Base-by-base conservation (phyloP, 2,797 vertebrate species). In the Hyperoplus immaculatus region DNA sequence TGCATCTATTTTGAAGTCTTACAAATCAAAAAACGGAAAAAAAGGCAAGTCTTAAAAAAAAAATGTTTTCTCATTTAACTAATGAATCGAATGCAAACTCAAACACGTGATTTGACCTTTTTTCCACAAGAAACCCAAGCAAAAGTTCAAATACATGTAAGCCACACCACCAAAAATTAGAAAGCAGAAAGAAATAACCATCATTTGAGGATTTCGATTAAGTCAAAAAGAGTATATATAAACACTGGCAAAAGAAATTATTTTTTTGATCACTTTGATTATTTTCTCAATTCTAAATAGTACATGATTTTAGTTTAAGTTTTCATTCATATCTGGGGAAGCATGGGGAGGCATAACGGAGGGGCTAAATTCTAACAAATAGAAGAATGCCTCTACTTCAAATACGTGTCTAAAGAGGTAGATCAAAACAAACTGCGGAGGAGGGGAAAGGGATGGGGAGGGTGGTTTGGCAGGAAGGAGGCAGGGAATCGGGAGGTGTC, bases 341-440 rank as follows among this genome's bases (percentile, higher is more conserved):
- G 77, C 74, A 60, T 63, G 70, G 83, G 81, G 84, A 82, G 80
- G 81, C 57, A 73, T 81, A 79, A 81, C 79, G 60, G 50, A 59
- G 93, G 94, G 94, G 94, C 38, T 95, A 90, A 90, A 92, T 94
- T 92, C 95, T 93, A 95, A 94, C 91, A 90, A 92, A 94, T 87
- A 93, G 87, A 96, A 96, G 96, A 96, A 97, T 96, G 97, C 96
- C 97, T 97, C 97, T 95, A 97, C 96, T 97, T 97, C 96, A 96
- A 96, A 97, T 95, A 94, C 93, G 91, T 87, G 88, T 96, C 95
- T 96, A 97, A 93, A 96, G 97, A 98, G 97, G 97, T 98, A 98
- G 97, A 97, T 98, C 94, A 97, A 96, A 96, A 96, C 95, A 94
- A 94, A 96, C 95, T 94, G 95, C 93, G 87, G 91, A 64, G 81